These are phyloP conservation scores for Tupiocoris notatus DNA, from an alignment of 2,888 invertebrate species.

Conservation along the genomic window DNA sequence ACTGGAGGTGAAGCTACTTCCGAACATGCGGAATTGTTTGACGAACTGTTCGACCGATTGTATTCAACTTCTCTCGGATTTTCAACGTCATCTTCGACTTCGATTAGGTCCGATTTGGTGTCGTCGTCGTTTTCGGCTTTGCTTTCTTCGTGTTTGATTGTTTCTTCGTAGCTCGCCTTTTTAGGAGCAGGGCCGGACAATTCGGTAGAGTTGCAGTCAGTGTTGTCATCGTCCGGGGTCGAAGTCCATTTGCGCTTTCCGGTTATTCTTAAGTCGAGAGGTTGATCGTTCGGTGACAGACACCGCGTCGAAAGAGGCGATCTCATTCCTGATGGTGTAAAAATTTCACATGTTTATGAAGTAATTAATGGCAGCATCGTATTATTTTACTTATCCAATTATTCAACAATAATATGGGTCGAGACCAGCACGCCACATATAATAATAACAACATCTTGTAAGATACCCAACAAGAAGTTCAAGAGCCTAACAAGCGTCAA, in stretches of 20 bases:
- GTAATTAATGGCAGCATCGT: too few relatives aligned
- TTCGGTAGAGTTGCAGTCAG: not conserved
- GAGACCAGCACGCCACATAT: too few relatives aligned
- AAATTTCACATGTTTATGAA: too few relatives aligned
- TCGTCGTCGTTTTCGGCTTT: slow-evolving; percentile 27
- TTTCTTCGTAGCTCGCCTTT: slow-evolving; percentile 18
- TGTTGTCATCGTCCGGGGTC: slow-evolving; percentile 2
- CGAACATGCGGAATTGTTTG: slow-evolving; percentile 53
- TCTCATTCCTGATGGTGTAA: slow-evolving; percentile 30
- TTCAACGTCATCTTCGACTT: slow-evolving; percentile 31
- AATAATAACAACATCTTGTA: too few relatives aligned
- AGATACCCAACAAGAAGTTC: too few relatives aligned
- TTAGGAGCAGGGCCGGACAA: slow-evolving; percentile 9
- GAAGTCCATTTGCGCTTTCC: slow-evolving; percentile 54
- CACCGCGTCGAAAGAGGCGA: slow-evolving; percentile 45
- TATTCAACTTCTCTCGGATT: not conserved
- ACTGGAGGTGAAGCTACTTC: slow-evolving; percentile 60
- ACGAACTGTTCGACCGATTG: slow-evolving; percentile 19
- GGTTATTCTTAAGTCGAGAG: slow-evolving; percentile 70
- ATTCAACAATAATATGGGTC: too few relatives aligned
- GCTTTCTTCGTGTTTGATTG: slow-evolving; percentile 3
- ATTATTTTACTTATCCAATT: too few relatives aligned
- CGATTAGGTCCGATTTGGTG: slow-evolving; percentile 20
- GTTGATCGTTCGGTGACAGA: slow-evolving; percentile 60
- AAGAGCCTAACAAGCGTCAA: too few relatives aligned